A percentile compares a stretch with the other conserved stretches of the same genome.
phyloP scores from a whole-genome alignment of 2,113 vertebrate genomes.

The Laterallus jamaicensis region DNA sequence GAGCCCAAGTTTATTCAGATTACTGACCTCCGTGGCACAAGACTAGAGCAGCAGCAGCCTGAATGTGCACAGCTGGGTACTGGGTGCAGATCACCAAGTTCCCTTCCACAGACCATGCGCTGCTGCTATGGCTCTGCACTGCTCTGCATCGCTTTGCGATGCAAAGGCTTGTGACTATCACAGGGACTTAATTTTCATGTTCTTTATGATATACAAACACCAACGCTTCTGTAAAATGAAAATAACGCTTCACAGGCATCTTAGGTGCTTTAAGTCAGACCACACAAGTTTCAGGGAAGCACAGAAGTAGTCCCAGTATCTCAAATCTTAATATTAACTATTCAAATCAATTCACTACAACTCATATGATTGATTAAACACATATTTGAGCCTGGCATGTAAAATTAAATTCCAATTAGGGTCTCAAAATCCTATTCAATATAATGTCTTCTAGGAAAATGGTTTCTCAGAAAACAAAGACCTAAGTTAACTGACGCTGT shows the following conservation, averaged over 20 bases:
- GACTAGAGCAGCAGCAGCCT: neutral
- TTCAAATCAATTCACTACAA: neutral
- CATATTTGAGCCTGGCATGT: neutral
- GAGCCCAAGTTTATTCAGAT: neutral
- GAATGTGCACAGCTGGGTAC: rapidly evolving
- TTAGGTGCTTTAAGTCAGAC: neutral
- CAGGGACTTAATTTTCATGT: neutral
- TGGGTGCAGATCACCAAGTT: neutral
- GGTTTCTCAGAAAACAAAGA: neutral
- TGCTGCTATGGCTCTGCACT: neutral
- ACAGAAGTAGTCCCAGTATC: neutral
- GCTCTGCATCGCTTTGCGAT: no score
- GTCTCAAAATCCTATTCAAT: neutral
- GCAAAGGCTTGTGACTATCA: neutral
- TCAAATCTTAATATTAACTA: neutral
- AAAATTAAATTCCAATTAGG: neutral
- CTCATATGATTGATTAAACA: neutral
- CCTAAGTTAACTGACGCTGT: neutral
- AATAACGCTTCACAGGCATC: neutral
- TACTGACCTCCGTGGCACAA: neutral
- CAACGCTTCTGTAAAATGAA: neutral
- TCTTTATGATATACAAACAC: neutral
- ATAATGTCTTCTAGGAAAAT: neutral
- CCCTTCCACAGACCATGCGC: neutral
- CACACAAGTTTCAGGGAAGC: neutral